Base-by-base conservation (phyloP, 2,888 invertebrate genomes). In the Trypoxylon attenuatum region DNA sequence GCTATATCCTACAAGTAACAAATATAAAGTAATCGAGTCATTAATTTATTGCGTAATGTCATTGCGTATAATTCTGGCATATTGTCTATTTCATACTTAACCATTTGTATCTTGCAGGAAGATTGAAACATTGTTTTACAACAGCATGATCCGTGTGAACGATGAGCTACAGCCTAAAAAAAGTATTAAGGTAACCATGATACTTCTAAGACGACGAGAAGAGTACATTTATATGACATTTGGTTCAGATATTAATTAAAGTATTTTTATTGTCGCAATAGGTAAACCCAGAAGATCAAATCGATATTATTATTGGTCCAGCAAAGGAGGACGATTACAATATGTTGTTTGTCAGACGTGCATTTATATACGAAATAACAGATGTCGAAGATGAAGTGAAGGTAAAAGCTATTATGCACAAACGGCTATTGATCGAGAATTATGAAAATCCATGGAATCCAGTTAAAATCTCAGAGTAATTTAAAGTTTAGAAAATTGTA, bases 101-200 rank as follows among this genome's bases (percentile, higher is more conserved):
- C n/a, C n/a, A n/a, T n/a, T n/a, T n/a, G n/a, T n/a, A n/a, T n/a
- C n/a, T n/a, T n/a, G n/a, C 85, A 94, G 94, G 83, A 96, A 95
- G 91, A 89, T 95, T 39, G 96, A 96, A 82, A 89, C 90, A 51
- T 87, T 92, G 47, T 94, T 96, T 84, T 96, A 95, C 87, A 93
- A 93, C 71, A 94, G 93, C 81, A 93, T 91, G 88, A 91, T 96
- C 65, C 90, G 94, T 79, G 84, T 95, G 0, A 96, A 96, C 88
- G 95, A 95, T 4, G 89, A 90, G 70, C 94, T 93, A 83, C 87
- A 94, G 0, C 67, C 88, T 29, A 96, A 96, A 85, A 96, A 96
- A 87, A 94, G 94, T 86, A 83, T 86, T 13, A 86, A 89, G 77
- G 92, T 95, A 86, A 88, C 89, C 13, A 25, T n/a, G 87, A 27